phyloP scores from a whole-genome alignment of 2,888 invertebrate species.

The Brenthis ino region DNA sequence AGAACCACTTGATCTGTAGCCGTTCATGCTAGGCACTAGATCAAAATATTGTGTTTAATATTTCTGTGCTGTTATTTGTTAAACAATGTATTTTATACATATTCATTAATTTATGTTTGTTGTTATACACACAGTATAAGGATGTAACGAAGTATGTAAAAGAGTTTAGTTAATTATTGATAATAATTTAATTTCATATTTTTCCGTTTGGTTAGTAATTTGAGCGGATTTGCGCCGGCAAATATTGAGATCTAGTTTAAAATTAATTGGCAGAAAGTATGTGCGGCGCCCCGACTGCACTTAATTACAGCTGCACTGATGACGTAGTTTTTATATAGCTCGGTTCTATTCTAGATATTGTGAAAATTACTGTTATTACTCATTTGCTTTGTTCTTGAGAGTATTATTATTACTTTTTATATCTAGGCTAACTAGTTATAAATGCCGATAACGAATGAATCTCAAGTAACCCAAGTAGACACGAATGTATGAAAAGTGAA shows the following conservation, averaged over 20 bases:
- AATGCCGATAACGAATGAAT: neutral
- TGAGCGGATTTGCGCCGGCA: constrained; percentile 38
- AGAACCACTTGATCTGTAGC: too few relatives aligned
- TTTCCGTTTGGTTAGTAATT: constrained; percentile 26
- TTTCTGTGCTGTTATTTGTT: too few relatives aligned
- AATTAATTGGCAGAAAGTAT: constrained; percentile 53
- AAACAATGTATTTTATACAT: too few relatives aligned
- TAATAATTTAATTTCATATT: constrained; percentile 23
- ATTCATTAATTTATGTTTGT: too few relatives aligned
- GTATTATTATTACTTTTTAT: constrained; percentile 4
- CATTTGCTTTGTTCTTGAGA: neutral
- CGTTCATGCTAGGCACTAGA: too few relatives aligned
- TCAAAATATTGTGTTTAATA: too few relatives aligned
- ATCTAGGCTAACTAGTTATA: neutral
- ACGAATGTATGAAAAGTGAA: too few relatives aligned
- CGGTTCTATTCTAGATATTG: constrained; percentile 41
- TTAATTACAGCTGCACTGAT: constrained; percentile 40
- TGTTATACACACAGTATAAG: too few relatives aligned
- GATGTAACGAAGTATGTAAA: too few relatives aligned
- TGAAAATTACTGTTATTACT: constrained; percentile 29
- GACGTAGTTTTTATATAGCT: constrained; percentile 39
- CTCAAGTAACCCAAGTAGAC: too few relatives aligned
- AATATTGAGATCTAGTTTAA: constrained; percentile 45
- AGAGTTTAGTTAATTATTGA: constrained; percentile 11
- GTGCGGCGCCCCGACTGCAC: constrained; percentile 38